Base-by-base conservation (phyloP, 1,140 invertebrate genomes). In the Caenorhabditis brenneri region DNA sequence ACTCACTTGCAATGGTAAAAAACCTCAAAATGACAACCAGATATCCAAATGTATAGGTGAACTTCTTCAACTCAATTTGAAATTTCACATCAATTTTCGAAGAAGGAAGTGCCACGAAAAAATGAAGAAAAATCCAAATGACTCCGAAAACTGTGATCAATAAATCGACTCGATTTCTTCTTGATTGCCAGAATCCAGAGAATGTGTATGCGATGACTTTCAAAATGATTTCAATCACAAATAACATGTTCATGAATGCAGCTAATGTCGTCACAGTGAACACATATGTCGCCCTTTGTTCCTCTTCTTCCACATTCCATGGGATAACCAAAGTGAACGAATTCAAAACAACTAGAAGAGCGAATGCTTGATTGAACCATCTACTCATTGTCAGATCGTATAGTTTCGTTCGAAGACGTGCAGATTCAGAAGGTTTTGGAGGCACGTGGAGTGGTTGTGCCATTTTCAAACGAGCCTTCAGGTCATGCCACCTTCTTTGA, bases 121-220 rank as follows among this genome's bases (percentile, higher is more conserved):
- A 96, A 91, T 99, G 96, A 89, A 97, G 94, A 88, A 96, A 93
- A 80, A 98, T 96, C 98, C 97, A 99, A 85, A 97, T 94, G 80
- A 98, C 95, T 36, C 97, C 97, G 58, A 97, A 93, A 80, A 97
- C 94, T 31, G 97, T 99, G 49, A 99, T 97, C 84, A 99, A 94
- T 74, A 99, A 93, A 93, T 99, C 98, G 91, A 99, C 98, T 90
- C 97, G 93, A 92, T 99, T 99, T 88, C 98, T 93, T 88, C 96
- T 92, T 80, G 96, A 98, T 91, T 99, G 97, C 95, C 97, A 98
- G 92, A 99, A 99, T 49, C 98, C 97, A 84, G 95, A 93, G 82
- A 96, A 95, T 29, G 97, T 98, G 92, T 99, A 97, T n/a, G 97
- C 97, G 82, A 97, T 96, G 90, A 95, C 96, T 93, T 99, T 99